A percentile compares a stretch with the other conserved stretches of the same genome.
Conservation (phyloP, 2,797 vertebrate genomes). For the Apodemus agrarius region DNA sequence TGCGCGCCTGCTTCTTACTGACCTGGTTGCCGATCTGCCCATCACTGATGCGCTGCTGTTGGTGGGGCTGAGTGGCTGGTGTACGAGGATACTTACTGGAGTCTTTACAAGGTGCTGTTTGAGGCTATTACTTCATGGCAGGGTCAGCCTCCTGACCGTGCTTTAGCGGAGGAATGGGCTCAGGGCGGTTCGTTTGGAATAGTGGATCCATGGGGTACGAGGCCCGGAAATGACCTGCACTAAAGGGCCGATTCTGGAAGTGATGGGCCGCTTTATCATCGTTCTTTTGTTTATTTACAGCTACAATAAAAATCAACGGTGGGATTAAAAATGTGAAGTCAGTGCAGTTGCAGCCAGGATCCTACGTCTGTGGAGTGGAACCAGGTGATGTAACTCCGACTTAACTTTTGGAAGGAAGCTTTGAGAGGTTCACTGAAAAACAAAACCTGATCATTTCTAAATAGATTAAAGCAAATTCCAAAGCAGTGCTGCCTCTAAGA, state of each 20-base stretch:
- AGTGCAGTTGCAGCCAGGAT: conserved; percentile 90
- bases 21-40: conserved; percentile 43
- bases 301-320: conserved; percentile 90
- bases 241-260: neutral
- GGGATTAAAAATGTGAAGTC: conserved; percentile 89
- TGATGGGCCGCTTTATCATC: neutral
- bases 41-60: conserved; percentile 38
- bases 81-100: neutral
- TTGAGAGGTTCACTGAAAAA: neutral
- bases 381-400: conserved; percentile 87
- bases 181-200: conserved; percentile 26
- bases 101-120: conserved; percentile 47
- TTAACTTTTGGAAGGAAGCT: conserved; percentile 28
- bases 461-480: neutral
- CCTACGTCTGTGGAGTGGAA: conserved; percentile 88
- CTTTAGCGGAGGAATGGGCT: neutral
- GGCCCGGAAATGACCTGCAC: neutral
- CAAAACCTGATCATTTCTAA: neutral
- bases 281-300: conserved; percentile 84
- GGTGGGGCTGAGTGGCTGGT: neutral
- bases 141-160: conserved; percentile 35
- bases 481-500: neutral
- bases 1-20: conserved; percentile 5
- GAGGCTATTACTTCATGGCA: conserved; percentile 1
- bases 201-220: neutral